Percentiles rank a stretch among this genome's conserved stretches.
phyloP scores from a whole-genome alignment of 2,113 vertebrate genomes.

The Scophthalmus maximus region DNA sequence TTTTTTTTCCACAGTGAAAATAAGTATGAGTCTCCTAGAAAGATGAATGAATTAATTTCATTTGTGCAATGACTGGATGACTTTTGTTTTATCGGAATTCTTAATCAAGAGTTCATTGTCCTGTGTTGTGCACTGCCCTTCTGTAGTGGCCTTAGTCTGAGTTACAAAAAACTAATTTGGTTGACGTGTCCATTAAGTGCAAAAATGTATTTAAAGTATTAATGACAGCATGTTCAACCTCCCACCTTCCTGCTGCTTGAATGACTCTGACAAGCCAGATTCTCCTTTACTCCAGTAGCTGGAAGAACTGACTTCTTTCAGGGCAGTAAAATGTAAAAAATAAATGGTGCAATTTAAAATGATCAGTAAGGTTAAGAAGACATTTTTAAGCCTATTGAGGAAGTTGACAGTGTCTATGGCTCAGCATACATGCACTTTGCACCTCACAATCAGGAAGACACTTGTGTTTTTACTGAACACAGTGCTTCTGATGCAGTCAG shows the following conservation, averaged over 20 bases:
- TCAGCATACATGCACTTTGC: constrained; percentile 1
- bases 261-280: neutral
- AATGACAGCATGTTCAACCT: neutral
- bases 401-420: neutral
- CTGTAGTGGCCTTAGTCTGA: neutral
- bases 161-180: neutral
- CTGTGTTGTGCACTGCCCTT: constrained; percentile 4
- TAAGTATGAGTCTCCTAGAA: constrained; percentile 6
- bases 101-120: neutral
- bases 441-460: neutral
- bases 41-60: constrained; percentile 15
- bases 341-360: neutral
- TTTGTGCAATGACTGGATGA: constrained; percentile 14
- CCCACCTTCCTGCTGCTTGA: constrained; percentile 1
- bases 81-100: constrained; percentile 15
- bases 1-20: constrained; percentile 48
- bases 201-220: too few species aligned
- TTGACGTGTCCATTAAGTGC: neutral
- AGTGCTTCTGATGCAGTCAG: neutral
- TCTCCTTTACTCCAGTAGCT: neutral
- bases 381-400: too few species aligned
- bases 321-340: neutral
- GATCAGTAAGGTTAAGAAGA: neutral
- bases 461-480: constrained; percentile 13
- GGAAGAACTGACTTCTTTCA: neutral